Evolutionary conservation across 2,888 invertebrate genomes (phyloP).

Genomic region (Lottia scabra): DNA sequence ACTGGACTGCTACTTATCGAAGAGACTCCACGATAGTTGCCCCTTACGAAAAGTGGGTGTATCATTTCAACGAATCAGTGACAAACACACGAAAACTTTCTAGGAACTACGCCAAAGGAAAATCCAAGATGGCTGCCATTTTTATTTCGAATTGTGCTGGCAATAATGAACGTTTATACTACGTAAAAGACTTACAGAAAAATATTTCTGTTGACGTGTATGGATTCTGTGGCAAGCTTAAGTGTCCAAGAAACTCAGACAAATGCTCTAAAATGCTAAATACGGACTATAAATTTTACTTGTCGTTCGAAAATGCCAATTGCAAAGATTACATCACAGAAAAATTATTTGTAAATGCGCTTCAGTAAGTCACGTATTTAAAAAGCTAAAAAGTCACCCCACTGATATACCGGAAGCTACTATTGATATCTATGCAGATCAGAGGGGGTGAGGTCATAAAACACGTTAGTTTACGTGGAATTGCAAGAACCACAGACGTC

Average conservation of each 20-base stretch:
- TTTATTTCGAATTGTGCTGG: slow-evolving; percentile 97
- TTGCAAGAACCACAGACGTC: too few species aligned
- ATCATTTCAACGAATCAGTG: slow-evolving; percentile 78
- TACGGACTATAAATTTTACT: slow-evolving; percentile 93
- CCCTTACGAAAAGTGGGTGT: slow-evolving; percentile 94
- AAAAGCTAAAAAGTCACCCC: too few species aligned
- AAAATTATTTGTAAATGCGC: slow-evolving; percentile 94
- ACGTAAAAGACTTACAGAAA: slow-evolving; percentile 85
- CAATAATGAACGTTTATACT: slow-evolving; percentile 86
- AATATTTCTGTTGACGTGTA: slow-evolving; percentile 76
- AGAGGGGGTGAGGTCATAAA: too few species aligned
- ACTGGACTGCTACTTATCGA: slow-evolving; percentile 97
- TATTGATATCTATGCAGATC: too few species aligned
- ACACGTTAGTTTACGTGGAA: too few species aligned
- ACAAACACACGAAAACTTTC: slow-evolving; percentile 72
- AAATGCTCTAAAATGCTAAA: slow-evolving; percentile 90
- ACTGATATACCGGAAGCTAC: too few species aligned
- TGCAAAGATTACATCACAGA: slow-evolving; percentile 96
- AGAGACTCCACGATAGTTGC: slow-evolving; percentile 94
- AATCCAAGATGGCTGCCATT: slow-evolving; percentile 94
- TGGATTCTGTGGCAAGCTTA: slow-evolving; percentile 57
- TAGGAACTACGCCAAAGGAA: slow-evolving; percentile 76
- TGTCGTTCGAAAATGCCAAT: slow-evolving; percentile 97
- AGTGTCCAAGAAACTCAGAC: slow-evolving; percentile 75
- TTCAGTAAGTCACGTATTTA: slow-evolving; percentile 76